Evolutionary conservation across 2,797 vertebrate species (phyloP), one percentile per base, ranked within the genome.

Genomic region (Trematomus bernacchii): DNA sequence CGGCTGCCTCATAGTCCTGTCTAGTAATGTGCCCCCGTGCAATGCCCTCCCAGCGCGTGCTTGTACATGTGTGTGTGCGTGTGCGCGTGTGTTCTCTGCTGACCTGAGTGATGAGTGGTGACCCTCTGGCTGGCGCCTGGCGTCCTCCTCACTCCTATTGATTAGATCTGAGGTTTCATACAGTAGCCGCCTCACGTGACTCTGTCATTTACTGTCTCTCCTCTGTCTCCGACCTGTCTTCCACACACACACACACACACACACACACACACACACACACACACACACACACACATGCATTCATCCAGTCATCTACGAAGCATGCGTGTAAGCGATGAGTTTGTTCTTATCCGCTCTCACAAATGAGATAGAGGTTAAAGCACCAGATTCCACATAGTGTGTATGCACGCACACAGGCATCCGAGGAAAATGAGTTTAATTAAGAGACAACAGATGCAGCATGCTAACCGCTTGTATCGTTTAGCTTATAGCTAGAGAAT

Each of bases 161-260:
- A 94, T 94, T 94, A 93, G 91, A 92, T 94, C 92, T 94, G 93
- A 90, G 91, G 92, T 94, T 94, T 94, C 93, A 93, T 93, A 92
- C 93, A 93, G 92, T 92, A 93, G 90, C 91, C 82, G 75, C 91
- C 68, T 92, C 93, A 94, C 91, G 91, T 94, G 92, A 94, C 90
- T 87, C 80, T 92, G 93, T 94, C 93, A 93, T 94, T 93, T 94
- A 93, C 90, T 93, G 93, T 94, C 90, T 93, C 90, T 93, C 88
- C 87, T 77, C 90, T 89, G 93, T 92, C 91, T 93, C 91, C 79
- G 47, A 91, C 89, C 83, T 89, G 91, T 91, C 91, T 83, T 88
- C 77, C 67, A 44, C 69, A 15, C 79, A 44, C 64, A 65, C 43
- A 47, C 69, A 62, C 62, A 51, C 76, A 59, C 67, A 63, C 64